Base-by-base conservation (phyloP, 2,113 vertebrate species). In the Empidonax alnorum region DNA sequence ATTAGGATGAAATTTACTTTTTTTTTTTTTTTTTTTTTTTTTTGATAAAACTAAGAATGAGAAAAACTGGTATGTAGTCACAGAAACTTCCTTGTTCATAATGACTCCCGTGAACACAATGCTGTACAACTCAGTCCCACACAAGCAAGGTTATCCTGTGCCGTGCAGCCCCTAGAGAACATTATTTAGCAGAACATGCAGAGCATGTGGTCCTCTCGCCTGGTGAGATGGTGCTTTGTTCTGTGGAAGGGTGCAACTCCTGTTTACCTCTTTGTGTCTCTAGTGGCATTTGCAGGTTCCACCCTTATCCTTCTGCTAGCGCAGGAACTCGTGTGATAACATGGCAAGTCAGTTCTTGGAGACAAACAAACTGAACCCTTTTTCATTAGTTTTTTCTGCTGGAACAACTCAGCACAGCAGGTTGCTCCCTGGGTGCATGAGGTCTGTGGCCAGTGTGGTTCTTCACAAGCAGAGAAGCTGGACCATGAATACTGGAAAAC, bases 171-270 rank as follows among this genome's bases (percentile, higher is more conserved):
- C 49, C 65, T 73, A 1, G 47, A 30, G 62, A 63, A 4, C 31
- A 12, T 61, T 18, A 5, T 13, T 49, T 5, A 19, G 18, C 10
- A 46, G 71, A 31, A 28, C 12, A 15, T 5, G 4, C 7, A 15
- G 66, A 31, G 59, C 2, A 3, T 1, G 1, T 7, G 71, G 46
- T 39, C 41, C 49, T n/a, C 25, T 14, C 0, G 1, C 7, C 59
- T 47, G 50, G 7, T 15, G 59, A 73, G 59, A 13, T 15, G 47
- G 28, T 42, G 49, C 12, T 66, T 73, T 68, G 28, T 31, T 53
- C 59, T 44, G 0, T 13, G 33, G 27, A 52, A 4, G 49, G 16
- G 23, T 13, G 8, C 14, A 44, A 19, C 68, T 41, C 14, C 52
- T 28, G 1, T 31, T 55, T 56, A n/a, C 53, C 67, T 59, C 62